Percentiles rank a stretch among this genome's conserved stretches.
Evolutionary conservation across 2,888 invertebrate genomes (phyloP).

Genomic region (Embidobia sp.): DNA sequence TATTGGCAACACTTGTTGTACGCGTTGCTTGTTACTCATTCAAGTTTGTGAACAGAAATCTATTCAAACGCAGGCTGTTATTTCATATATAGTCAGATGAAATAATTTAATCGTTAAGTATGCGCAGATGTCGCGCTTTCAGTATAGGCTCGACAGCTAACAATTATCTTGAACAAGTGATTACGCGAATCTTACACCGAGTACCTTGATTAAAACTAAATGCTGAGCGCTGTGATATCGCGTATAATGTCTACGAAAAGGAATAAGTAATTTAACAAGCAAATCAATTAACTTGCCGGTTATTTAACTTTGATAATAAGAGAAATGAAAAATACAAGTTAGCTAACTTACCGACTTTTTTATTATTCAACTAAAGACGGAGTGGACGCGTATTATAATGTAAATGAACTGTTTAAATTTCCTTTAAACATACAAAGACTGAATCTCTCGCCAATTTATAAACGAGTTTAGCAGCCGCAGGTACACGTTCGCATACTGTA

Average conservation of each 20-base stretch:
- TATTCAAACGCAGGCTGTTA: slow-evolving; percentile 5
- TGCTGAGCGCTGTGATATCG: slow-evolving; percentile 81
- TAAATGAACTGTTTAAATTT: slow-evolving; percentile 76
- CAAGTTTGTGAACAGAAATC: too few species aligned
- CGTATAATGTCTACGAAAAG: slow-evolving; percentile 73
- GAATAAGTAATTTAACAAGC: slow-evolving; percentile 3
- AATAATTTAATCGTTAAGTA: slow-evolving; percentile 59
- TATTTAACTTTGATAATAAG: neutral
- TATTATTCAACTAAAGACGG: slow-evolving; percentile 74
- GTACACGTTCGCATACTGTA: slow-evolving; percentile 70
- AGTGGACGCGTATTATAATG: slow-evolving; percentile 77
- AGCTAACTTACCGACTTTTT: slow-evolving; percentile 41
- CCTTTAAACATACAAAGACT: slow-evolving; percentile 78
- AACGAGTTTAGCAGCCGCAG: slow-evolving; percentile 73
- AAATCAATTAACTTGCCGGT: neutral
- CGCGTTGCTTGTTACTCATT: too few species aligned
- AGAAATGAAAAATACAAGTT: slow-evolving; percentile 37
- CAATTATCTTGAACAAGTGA: slow-evolving; percentile 22
- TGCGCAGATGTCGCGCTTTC: slow-evolving; percentile 71
- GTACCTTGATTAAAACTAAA: slow-evolving; percentile 74
- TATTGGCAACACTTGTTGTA: too few species aligned
- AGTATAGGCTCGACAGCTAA: slow-evolving; percentile 63
- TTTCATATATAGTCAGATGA: neutral
- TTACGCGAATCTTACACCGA: slow-evolving; percentile 55
- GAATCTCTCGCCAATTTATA: slow-evolving; percentile 79